Percentiles rank a stretch among this genome's conserved stretches.
Evolutionary conservation across 2,113 vertebrate species (phyloP).

Genomic region (Forbesichthys agassizii): DNA sequence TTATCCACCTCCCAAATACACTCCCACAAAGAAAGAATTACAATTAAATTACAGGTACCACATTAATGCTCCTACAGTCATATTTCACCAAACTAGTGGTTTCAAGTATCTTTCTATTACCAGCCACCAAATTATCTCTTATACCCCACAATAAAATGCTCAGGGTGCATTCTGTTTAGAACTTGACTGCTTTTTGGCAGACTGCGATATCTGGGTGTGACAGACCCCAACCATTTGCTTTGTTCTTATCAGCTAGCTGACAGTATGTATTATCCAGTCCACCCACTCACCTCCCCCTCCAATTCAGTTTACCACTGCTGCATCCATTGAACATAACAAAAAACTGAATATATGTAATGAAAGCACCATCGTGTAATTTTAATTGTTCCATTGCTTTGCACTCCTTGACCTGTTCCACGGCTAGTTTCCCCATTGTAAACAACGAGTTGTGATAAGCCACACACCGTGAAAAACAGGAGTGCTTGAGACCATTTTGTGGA

Average conservation of each 20-base stretch:
- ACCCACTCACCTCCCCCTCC: neutral
- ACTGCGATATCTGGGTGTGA: too few relatives aligned
- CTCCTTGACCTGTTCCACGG: neutral
- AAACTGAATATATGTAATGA: too few relatives aligned
- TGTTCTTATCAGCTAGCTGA: too few relatives aligned
- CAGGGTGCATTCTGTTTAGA: neutral
- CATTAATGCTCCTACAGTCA: too few relatives aligned
- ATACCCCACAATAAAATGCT: neutral
- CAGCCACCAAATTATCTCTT: neutral
- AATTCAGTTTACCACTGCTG: too few relatives aligned
- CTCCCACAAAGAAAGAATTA: too few relatives aligned
- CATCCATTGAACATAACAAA: neutral
- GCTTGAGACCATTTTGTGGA: neutral
- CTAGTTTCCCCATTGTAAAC: neutral
- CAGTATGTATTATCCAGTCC: neutral
- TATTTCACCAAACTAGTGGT: slow-evolving; percentile 1
- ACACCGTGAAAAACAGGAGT: neutral
- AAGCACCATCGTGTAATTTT: too few relatives aligned
- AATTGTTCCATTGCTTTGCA: neutral
- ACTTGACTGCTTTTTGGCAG: too few relatives aligned
- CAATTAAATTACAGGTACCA: too few relatives aligned
- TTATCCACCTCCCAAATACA: too few relatives aligned
- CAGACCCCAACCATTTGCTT: too few relatives aligned
- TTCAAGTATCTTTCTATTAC: too few relatives aligned
- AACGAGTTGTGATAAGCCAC: neutral